Evolutionary conservation across 2,113 vertebrate species (phyloP).

Genomic region (Hydrochoerus hydrochaeris): DNA sequence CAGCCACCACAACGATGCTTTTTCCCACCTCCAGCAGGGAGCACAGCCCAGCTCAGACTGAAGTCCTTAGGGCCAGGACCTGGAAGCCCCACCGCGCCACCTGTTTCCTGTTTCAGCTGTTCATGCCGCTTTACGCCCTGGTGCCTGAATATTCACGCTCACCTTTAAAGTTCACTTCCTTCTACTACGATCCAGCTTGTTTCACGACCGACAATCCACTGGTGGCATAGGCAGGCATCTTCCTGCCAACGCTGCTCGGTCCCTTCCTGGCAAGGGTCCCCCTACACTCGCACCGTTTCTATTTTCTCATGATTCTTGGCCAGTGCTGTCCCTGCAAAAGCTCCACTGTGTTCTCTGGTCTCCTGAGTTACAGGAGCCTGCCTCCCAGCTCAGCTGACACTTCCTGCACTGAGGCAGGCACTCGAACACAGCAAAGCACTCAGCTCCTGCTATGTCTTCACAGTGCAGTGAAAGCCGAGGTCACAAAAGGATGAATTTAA

Average conservation of each 20-base stretch:
- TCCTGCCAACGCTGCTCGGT: accelerated
- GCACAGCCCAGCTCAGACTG: neutral
- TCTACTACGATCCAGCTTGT: neutral
- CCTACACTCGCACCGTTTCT: accelerated
- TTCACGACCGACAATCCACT: neutral
- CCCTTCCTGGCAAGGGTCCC: neutral
- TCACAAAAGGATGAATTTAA: neutral
- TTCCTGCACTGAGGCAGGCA: neutral
- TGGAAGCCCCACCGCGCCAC: neutral
- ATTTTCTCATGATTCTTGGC: neutral
- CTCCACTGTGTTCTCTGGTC: neutral
- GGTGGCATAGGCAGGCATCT: accelerated
- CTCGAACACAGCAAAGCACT: accelerated
- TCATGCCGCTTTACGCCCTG: neutral
- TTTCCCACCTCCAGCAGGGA: neutral
- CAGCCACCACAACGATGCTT: too few species aligned
- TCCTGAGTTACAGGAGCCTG: neutral
- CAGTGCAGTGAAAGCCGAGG: neutral
- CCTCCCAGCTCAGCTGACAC: neutral
- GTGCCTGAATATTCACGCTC: neutral
- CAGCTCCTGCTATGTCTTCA: neutral
- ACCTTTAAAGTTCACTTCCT: constrained; percentile 34
- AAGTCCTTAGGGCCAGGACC: neutral
- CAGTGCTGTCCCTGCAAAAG: accelerated
- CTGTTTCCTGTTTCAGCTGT: neutral